These are phyloP conservation scores for Amphiduros pacificus DNA, from an alignment of 2,888 invertebrate species.

Conservation along the genomic window DNA sequence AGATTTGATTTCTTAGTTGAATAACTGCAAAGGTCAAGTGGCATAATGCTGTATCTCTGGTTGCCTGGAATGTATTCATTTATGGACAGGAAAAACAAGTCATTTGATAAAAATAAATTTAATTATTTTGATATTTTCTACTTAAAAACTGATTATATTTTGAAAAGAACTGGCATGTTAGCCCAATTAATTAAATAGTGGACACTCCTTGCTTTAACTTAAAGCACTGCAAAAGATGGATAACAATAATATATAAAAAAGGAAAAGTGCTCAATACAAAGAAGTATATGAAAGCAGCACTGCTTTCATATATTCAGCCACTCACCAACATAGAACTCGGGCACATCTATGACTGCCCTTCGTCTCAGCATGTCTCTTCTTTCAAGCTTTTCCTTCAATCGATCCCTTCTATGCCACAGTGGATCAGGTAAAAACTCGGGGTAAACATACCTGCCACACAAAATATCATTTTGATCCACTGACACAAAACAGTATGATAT, in stretches of 20 bases:
- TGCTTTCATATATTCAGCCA: neutral
- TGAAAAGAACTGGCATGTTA: too few species aligned
- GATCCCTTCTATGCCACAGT: conserved; percentile 75
- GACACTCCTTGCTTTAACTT: too few species aligned
- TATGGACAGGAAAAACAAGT: too few species aligned
- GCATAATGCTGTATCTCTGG: too few species aligned
- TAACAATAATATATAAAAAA: too few species aligned
- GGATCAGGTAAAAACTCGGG: conserved; percentile 94
- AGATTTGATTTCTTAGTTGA: too few species aligned
- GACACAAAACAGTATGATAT: neutral
- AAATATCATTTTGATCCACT: neutral
- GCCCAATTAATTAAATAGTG: too few species aligned
- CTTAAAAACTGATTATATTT: too few species aligned
- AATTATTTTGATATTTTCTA: too few species aligned
- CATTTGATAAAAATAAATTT: too few species aligned
- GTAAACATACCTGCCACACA: conserved; percentile 62
- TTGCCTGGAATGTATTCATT: too few species aligned
- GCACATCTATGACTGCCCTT: conserved; percentile 80
- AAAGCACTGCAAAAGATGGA: too few species aligned
- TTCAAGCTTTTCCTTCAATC: conserved; percentile 83
- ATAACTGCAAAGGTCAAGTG: neutral
- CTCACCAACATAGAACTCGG: conserved; percentile 95
- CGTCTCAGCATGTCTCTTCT: conserved; percentile 89
- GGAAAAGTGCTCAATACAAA: neutral
- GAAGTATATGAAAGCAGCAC: neutral